Evolutionary conservation across 2,888 invertebrate genomes (phyloP).

Genomic region (Gnatocerus cornutus): DNA sequence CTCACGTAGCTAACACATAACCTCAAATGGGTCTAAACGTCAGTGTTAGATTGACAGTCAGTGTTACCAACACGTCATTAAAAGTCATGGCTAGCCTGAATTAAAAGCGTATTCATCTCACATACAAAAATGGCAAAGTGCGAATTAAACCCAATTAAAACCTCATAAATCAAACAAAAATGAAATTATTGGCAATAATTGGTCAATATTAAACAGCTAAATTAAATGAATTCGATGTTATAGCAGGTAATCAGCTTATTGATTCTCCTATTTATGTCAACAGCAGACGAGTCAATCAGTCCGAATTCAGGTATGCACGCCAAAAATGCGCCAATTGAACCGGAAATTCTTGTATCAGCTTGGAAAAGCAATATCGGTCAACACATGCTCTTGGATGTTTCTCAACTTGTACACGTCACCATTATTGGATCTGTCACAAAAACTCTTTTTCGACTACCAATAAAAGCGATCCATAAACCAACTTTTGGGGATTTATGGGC

Average conservation of each 20-base stretch:
- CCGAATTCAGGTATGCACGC: not conserved
- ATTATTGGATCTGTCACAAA: conserved; percentile 42
- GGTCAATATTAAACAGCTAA: not conserved
- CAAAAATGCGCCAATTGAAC: not conserved
- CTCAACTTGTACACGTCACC: conserved; percentile 40
- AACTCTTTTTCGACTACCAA: conserved; percentile 30
- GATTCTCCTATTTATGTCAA: not conserved
- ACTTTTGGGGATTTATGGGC: conserved; percentile 16
- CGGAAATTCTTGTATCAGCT: conserved; percentile 25
- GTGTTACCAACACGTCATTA: too few species aligned
- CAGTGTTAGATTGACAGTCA: too few species aligned
- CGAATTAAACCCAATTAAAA: too few species aligned
- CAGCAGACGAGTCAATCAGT: not conserved
- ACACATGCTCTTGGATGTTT: conserved; percentile 36
- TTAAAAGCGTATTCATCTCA: too few species aligned
- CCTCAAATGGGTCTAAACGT: too few species aligned
- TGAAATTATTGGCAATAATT: not conserved
- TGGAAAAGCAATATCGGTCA: conserved; percentile 37
- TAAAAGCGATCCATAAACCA: conserved; percentile 30
- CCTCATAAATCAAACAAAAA: too few species aligned
- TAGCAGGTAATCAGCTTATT: not conserved
- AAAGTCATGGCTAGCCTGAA: too few species aligned
- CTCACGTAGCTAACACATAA: too few species aligned
- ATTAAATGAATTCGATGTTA: not conserved
- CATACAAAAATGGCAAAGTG: too few species aligned